Conservation (phyloP, 2,888 invertebrate genomes). For the Crepidodera aurea region DNA sequence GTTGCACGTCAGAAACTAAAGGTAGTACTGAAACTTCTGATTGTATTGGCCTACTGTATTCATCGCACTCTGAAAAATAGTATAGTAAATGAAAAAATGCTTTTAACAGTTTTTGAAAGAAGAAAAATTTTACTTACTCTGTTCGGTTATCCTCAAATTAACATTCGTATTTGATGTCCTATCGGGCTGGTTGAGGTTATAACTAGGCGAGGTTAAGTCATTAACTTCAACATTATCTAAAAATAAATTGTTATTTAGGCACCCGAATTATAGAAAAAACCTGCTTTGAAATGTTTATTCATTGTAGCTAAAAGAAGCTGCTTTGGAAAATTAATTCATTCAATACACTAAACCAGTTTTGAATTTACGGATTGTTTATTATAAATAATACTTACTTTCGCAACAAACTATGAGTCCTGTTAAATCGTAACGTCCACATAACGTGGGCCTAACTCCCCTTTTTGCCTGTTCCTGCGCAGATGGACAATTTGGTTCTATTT, state of each 20-base stretch:
- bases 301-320: too few relatives aligned
- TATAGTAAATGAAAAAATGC: not conserved
- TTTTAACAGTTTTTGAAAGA: not conserved
- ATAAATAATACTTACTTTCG: slow-evolving; percentile 42
- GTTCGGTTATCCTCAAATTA: slow-evolving; percentile 49
- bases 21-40: slow-evolving; percentile 65
- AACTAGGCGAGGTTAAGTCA: not conserved
- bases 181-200: not conserved
- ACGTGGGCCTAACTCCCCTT: slow-evolving; percentile 51
- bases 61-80: slow-evolving; percentile 66
- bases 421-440: slow-evolving; percentile 52
- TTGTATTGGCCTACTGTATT: slow-evolving; percentile 64
- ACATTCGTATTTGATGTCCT: not conserved
- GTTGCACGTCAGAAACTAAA: slow-evolving; percentile 63
- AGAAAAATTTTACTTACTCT: slow-evolving; percentile 48
- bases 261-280: too few relatives aligned
- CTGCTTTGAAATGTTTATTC: too few relatives aligned
- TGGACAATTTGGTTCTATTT: slow-evolving; percentile 51
- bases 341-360: too few relatives aligned
- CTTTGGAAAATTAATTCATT: too few relatives aligned
- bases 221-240: slow-evolving; percentile 4
- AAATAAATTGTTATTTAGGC: not conserved
- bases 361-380: too few relatives aligned
- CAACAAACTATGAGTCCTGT: slow-evolving; percentile 55
- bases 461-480: slow-evolving; percentile 50